These are phyloP conservation scores for Cynocephalus volans DNA, from an alignment of 2,113 vertebrate genomes.

Conservation along the genomic window DNA sequence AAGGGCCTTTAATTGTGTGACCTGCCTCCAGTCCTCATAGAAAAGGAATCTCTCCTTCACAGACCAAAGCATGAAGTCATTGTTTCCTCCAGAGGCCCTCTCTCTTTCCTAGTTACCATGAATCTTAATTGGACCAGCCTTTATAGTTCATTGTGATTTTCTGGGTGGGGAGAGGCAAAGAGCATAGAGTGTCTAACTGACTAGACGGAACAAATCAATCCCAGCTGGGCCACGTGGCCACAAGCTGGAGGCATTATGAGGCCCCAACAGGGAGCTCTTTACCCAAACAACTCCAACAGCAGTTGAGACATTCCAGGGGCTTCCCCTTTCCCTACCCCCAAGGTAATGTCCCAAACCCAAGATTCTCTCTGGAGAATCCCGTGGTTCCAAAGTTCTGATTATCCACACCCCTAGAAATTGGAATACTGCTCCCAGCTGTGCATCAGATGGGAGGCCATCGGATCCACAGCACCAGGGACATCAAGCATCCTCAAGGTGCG, in stretches of 20 bases:
- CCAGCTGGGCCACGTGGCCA: slow-evolving; percentile 25
- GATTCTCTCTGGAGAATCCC: neutral
- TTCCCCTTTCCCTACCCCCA: neutral
- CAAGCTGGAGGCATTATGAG: slow-evolving; percentile 37
- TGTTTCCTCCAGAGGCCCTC: neutral
- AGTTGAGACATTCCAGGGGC: slow-evolving; percentile 29
- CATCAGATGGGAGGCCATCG: neutral
- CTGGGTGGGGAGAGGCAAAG: neutral
- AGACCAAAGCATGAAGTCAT: neutral
- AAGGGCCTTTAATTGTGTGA: neutral
- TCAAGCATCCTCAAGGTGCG: neutral
- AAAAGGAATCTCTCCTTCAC: neutral
- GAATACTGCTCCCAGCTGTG: neutral
- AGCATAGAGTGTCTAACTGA: neutral
- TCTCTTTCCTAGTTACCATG: neutral
- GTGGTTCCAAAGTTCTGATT: neutral
- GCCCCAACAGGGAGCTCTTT: neutral
- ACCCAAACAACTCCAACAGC: neutral
- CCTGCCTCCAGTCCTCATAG: neutral
- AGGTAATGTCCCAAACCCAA: neutral
- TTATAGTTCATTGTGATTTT: slow-evolving; percentile 10
- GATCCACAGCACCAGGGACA: too few relatives aligned
- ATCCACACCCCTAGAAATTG: neutral
- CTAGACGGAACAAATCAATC: slow-evolving; percentile 71
- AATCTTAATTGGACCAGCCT: neutral